These are phyloP conservation scores for Anguilla megastoma DNA, from an alignment of 2,797 vertebrate species.

Conservation along the genomic window DNA sequence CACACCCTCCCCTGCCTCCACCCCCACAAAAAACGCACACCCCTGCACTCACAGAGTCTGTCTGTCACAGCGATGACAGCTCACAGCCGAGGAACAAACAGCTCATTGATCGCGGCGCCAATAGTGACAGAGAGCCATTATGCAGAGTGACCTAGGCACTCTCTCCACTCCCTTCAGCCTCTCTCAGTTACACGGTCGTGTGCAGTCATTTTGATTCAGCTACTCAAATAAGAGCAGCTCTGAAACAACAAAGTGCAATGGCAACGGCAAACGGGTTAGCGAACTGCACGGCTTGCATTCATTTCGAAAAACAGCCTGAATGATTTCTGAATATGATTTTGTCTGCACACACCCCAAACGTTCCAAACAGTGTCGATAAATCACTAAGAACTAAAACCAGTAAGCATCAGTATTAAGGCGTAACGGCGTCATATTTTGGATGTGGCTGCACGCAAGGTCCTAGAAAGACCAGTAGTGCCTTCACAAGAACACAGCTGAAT, in stretches of 20 bases:
- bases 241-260: not conserved
- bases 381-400: not conserved
- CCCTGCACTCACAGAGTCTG: not conserved
- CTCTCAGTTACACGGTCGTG: not conserved
- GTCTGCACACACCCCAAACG: not conserved
- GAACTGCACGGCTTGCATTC: not conserved
- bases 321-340: not conserved
- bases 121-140: conserved; percentile 19
- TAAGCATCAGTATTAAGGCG: not conserved
- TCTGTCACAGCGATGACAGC: conserved; percentile 13
- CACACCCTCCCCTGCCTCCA: not conserved
- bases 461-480: not conserved
- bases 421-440: not conserved
- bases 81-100: conserved; percentile 9
- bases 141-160: not conserved
- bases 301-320: not conserved
- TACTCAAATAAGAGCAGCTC: not conserved
- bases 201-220: not conserved
- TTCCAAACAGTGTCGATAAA: not conserved
- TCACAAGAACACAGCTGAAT: not conserved
- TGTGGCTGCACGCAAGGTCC: not conserved
- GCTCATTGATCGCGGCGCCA: not conserved
- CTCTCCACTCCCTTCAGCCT: not conserved
- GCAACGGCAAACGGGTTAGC: not conserved
- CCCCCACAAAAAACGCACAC: not conserved